Percentiles rank a stretch among this genome's conserved stretches.
Evolutionary conservation across 2,888 invertebrate genomes (phyloP).

Genomic region (Bellardia pandia): DNA sequence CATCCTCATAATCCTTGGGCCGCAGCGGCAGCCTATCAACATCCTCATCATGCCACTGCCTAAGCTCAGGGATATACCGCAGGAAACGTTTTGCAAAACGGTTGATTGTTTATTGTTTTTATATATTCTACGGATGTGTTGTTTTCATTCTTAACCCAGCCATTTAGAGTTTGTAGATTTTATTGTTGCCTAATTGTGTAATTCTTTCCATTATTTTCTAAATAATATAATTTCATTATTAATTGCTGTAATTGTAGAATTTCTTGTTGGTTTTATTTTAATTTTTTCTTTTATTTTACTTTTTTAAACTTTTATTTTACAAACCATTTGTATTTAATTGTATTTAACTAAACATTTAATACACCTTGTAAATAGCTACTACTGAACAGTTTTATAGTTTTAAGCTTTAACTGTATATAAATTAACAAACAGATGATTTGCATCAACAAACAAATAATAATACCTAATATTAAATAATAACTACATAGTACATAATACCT

Average conservation of each 20-base stretch:
- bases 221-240: constrained; percentile 36
- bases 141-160: constrained; percentile 4
- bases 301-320: background rate
- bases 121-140: constrained; percentile 13
- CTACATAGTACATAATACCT: background rate
- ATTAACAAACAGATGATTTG: constrained; percentile 33
- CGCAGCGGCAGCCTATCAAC: constrained; percentile 78
- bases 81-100: constrained; percentile 13
- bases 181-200: constrained; percentile 67
- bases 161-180: constrained; percentile 36
- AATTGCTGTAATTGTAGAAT: constrained; percentile 46
- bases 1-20: constrained; percentile 80
- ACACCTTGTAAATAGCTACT: constrained; percentile 46
- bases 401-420: constrained; percentile 67
- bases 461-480: constrained; percentile 13
- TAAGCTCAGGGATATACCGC: constrained; percentile 54
- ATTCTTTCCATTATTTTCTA: constrained; percentile 5
- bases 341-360: constrained; percentile 25
- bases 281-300: constrained; percentile 1
- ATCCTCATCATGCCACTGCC: constrained; percentile 79
- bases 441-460: constrained; percentile 12
- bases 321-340: constrained; percentile 17
- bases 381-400: constrained; percentile 57
- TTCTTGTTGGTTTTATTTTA: constrained; percentile 60
- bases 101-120: constrained; percentile 37